Percentiles rank a stretch among this genome's conserved stretches.
These are phyloP conservation scores for Cherax quadricarinatus DNA, from an alignment of 1,140 invertebrate genomes.

Conservation along the genomic window DNA sequence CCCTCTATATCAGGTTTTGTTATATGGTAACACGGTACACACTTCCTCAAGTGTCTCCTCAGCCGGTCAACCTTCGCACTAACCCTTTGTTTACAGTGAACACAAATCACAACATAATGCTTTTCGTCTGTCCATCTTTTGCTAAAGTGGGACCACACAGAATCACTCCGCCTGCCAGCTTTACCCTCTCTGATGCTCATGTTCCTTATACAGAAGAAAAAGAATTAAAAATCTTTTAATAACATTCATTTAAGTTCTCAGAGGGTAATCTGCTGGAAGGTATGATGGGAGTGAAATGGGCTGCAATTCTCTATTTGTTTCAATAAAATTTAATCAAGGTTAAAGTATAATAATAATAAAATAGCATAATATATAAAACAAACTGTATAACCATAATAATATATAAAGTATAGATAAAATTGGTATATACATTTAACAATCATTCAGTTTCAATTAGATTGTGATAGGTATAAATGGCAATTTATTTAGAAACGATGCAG, in stretches of 20 bases:
- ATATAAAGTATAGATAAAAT: background rate
- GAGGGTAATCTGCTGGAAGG: constrained; percentile 12
- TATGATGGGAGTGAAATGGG: background rate
- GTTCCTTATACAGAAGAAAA: constrained; percentile 50
- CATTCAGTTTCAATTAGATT: too few relatives aligned
- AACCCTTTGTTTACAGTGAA: constrained; percentile 65
- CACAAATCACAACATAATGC: constrained; percentile 66
- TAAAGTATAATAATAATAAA: background rate
- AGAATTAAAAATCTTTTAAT: constrained; percentile 48
- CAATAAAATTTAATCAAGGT: background rate
- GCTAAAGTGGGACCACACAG: constrained; percentile 66
- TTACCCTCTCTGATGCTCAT: constrained; percentile 69
- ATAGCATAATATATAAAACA: background rate
- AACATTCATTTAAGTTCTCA: constrained; percentile 2
- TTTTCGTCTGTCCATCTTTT: constrained; percentile 67
- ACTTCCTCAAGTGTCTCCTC: constrained; percentile 66
- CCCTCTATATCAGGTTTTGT: constrained; percentile 62
- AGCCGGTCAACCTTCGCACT: constrained; percentile 68
- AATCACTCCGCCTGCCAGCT: constrained; percentile 64
- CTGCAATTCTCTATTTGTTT: background rate
- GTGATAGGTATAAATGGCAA: too few relatives aligned
- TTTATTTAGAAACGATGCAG: too few relatives aligned
- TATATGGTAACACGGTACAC: constrained; percentile 48
- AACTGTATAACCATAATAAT: background rate
- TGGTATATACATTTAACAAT: too few relatives aligned